Conservation (phyloP, 2,113 vertebrate genomes). For the Microcebus jonahi region DNA sequence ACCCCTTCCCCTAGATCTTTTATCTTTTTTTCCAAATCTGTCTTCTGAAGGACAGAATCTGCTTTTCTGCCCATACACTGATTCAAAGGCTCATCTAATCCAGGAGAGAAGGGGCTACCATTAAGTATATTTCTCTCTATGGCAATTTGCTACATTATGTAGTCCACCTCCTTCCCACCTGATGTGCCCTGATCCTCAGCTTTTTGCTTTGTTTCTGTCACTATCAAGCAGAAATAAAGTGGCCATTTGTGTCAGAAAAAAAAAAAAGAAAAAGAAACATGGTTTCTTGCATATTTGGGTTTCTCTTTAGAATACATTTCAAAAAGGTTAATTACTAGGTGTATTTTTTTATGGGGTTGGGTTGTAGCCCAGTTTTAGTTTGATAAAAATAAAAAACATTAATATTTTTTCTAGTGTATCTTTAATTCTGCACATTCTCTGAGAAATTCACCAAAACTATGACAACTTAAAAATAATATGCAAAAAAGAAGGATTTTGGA, state of each 20-base stretch:
- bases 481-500: not conserved
- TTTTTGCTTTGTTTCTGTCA: not conserved
- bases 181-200: not conserved
- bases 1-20: not conserved
- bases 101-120: not conserved
- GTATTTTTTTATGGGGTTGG: not conserved
- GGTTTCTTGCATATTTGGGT: not conserved
- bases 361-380: not conserved
- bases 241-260: not conserved
- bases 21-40: not conserved
- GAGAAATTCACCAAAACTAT: not conserved
- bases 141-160: not conserved
- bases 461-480: not conserved
- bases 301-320: not conserved
- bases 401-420: not conserved
- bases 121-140: not conserved
- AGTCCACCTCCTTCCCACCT: not conserved
- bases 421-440: not conserved
- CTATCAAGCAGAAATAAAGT: not conserved
- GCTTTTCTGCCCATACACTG: not conserved
- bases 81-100: not conserved
- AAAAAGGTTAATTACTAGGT: not conserved
- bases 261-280: not conserved
- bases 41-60: not conserved
- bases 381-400: not conserved